Percentiles rank a stretch among this genome's conserved stretches.
Conservation (phyloP, 2,797 vertebrate genomes). For the Phalloptychus januarius region DNA sequence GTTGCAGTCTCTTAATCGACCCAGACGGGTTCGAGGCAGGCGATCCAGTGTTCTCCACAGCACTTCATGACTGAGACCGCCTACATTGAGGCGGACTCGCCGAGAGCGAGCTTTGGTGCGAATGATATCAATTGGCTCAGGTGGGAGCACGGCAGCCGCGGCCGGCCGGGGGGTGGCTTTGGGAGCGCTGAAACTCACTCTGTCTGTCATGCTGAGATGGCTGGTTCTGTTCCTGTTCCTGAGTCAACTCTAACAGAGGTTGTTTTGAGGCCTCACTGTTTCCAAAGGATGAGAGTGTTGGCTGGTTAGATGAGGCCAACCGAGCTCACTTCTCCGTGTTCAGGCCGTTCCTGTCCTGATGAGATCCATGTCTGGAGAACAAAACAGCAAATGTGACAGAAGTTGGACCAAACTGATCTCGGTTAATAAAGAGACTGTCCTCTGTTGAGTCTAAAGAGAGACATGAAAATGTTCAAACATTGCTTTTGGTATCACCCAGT, state of each 20-base stretch:
- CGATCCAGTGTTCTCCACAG: conserved; percentile 97
- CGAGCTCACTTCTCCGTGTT: conserved; percentile 37
- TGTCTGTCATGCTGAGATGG: conserved; percentile 86
- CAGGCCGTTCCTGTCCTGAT: conserved; percentile 24
- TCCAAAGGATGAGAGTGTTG: neutral
- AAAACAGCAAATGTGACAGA: conserved; percentile 3
- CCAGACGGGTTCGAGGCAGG: conserved; percentile 92
- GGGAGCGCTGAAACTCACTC: conserved; percentile 77
- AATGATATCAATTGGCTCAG: conserved; percentile 95
- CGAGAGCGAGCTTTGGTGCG: conserved; percentile 90
- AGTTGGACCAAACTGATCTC: neutral
- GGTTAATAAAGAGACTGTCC: neutral
- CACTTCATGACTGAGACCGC: conserved; percentile 95
- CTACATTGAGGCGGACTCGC: conserved; percentile 93
- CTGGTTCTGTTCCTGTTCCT: conserved; percentile 2
- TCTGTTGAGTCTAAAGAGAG: neutral
- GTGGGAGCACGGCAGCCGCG: conserved; percentile 83
- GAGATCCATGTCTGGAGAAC: conserved; percentile 59
- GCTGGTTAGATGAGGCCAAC: conserved; percentile 11
- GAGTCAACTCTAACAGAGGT: conserved; percentile 4
- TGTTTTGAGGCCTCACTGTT: neutral
- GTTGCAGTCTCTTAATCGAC: conserved; percentile 94
- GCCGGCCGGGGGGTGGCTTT: conserved; percentile 79
- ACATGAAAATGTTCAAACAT: neutral
- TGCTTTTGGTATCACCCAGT: neutral